phyloP scores from a whole-genome alignment of 1,140 invertebrate species.

The Cylas formicarius region DNA sequence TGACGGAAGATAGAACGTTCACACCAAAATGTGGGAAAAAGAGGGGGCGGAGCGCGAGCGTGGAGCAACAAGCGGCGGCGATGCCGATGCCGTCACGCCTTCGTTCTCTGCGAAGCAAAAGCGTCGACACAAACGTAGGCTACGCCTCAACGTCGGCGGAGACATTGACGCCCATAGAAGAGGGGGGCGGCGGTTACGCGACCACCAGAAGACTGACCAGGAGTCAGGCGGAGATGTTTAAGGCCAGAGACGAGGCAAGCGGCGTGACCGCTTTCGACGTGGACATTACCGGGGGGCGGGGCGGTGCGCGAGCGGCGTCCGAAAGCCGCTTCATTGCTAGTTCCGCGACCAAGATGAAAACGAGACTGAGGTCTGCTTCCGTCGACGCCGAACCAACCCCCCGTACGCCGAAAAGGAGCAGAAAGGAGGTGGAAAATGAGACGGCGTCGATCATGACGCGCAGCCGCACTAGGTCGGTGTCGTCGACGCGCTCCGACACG shows the following conservation, averaged over 20 bases:
- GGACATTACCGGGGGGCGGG: too few relatives aligned
- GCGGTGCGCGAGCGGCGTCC: too few relatives aligned
- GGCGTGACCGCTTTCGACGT: not conserved
- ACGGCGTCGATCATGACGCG: too few relatives aligned
- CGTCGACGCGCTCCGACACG: too few relatives aligned
- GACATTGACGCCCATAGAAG: not conserved
- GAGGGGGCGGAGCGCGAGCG: conserved; percentile 19
- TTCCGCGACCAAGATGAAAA: too few relatives aligned
- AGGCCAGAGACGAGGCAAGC: not conserved
- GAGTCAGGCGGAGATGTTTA: conserved; percentile 20
- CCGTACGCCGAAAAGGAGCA: not conserved
- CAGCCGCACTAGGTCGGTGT: too few relatives aligned
- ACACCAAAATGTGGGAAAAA: not conserved
- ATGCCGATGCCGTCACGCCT: not conserved
- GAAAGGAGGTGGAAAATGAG: not conserved
- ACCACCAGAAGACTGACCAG: conserved; percentile 25
- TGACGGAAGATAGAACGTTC: not conserved
- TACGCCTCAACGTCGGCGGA: not conserved
- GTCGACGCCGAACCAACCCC: not conserved
- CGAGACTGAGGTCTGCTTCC: not conserved
- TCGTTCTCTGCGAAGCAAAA: conserved; percentile 8
- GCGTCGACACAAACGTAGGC: conserved; percentile 7
- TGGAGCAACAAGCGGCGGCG: conserved; percentile 6
- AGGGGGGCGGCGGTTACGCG: conserved; percentile 13
- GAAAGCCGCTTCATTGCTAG: too few relatives aligned